Evolutionary conservation across 64 coral and sea anemone species (phyloP), one percentile per base, ranked within the genome.

Genomic region (Stichodactyla helianthus): DNA sequence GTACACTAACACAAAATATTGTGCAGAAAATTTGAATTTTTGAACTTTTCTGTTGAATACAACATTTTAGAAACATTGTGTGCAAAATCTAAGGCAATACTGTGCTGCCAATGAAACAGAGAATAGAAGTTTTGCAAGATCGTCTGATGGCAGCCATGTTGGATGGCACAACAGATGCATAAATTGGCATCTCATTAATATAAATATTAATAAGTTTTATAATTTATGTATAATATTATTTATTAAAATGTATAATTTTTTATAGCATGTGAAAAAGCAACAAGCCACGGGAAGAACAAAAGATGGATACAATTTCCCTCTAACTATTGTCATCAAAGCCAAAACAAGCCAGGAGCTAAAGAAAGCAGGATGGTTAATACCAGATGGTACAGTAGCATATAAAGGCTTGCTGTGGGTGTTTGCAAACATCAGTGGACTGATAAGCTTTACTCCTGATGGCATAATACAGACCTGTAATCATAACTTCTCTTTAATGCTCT

Each of bases 361-460:
- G 25, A 89, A 91, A 82, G 80, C 27, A 22, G 61, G 89, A 58
- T 59, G 79, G 11, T 59, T 58, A 23, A 89, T 85, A 77, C 12
- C 68, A 8, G 79, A 64, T 25, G 54, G 79, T 51, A 26, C 64
- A 35, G 27, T 89, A 5, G 88, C 81, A 27, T 98, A 92, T 82
- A 93, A 92, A 62, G 96, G 87, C 7, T 50, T 95, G 50, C 87
- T 98, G 2, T 98, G 93, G 90, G 96, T 98, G 60, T 98, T 95
- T 92, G 85, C 93, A 44, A 95, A 92, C 52, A 98, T 98, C 82
- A 98, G 96, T 86, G 96, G 96, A 5, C 82, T 98, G 50, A 92
- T 98, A 5, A 92, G 90, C 4, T 88, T 98, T 14, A 92, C 91
- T 0, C 88, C 93, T 22, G 88, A 98, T 18, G 96, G 96, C 2